phyloP scores from a whole-genome alignment of 2,113 vertebrate species.

The Symphodus melops region DNA sequence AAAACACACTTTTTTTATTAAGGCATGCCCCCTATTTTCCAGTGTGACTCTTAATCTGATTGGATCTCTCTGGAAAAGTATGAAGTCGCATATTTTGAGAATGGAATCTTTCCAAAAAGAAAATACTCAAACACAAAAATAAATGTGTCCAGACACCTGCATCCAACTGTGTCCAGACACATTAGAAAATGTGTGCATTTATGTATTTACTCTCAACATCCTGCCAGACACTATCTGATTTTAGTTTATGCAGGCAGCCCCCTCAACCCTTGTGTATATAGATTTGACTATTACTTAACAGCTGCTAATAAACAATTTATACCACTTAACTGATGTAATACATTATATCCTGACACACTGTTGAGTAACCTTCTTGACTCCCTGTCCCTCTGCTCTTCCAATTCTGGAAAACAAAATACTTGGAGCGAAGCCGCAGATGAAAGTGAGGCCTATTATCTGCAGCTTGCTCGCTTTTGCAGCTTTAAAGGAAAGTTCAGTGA shows the following conservation, averaged over 20 bases:
- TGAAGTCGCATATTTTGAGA: neutral
- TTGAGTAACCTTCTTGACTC: constrained; percentile 73
- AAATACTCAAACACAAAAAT: neutral
- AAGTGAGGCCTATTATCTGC: constrained; percentile 74
- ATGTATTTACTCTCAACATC: constrained; percentile 22
- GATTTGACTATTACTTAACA: constrained; percentile 69
- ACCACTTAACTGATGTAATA: constrained; percentile 68
- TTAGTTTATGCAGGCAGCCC: constrained; percentile 46
- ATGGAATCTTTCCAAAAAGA: neutral
- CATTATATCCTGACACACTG: constrained; percentile 64
- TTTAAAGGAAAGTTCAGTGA: constrained; percentile 61
- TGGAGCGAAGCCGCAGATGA: constrained; percentile 75
- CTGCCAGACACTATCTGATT: constrained; percentile 58
- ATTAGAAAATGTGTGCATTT: neutral
- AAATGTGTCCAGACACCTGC: neutral
- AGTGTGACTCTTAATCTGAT: no score
- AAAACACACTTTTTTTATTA: no score
- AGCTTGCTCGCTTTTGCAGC: constrained; percentile 53
- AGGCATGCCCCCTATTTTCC: no score
- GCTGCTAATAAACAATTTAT: constrained; percentile 78
- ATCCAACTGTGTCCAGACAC: neutral
- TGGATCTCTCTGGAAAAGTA: no score
- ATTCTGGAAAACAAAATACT: constrained; percentile 73
- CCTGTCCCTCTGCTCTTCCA: constrained; percentile 59
- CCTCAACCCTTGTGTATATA: constrained; percentile 55